Percentiles rank a stretch among this genome's conserved stretches.
These are phyloP conservation scores for Ammodytes dubius DNA, from an alignment of 2,113 vertebrate species.

Conservation along the genomic window DNA sequence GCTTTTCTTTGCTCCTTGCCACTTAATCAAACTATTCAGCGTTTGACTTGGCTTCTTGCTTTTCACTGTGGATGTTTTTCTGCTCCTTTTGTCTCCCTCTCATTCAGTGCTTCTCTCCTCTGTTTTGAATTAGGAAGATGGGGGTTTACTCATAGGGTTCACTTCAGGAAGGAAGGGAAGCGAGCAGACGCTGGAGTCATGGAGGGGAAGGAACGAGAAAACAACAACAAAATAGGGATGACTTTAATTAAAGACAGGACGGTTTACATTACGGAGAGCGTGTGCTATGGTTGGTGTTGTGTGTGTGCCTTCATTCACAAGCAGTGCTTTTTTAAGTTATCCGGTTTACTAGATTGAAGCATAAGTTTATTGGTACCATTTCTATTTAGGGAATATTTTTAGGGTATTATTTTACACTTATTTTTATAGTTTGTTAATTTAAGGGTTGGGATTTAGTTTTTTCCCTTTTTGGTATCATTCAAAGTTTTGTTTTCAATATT, in stretches of 20 bases:
- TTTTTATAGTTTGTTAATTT: no score
- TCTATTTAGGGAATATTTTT: no score
- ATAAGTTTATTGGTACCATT: no score
- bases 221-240: conserved; percentile 41
- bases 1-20: neutral
- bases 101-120: neutral
- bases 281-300: neutral
- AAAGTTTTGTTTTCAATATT: neutral
- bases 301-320: conserved; percentile 4
- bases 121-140: conserved; percentile 43
- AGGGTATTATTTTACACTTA: no score
- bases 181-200: conserved; percentile 26
- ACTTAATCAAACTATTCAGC: conserved; percentile 21
- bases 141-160: conserved; percentile 26
- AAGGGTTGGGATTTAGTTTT: no score
- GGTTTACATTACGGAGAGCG: conserved; percentile 8
- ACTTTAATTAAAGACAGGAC: conserved; percentile 59
- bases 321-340: neutral
- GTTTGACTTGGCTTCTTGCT: neutral
- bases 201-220: conserved; percentile 32
- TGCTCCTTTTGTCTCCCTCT: neutral
- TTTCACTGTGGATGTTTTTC: conserved; percentile 2
- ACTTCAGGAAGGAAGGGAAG: conserved; percentile 40
- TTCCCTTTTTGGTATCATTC: no score
- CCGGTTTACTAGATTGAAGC: neutral